Evolutionary conservation across 1,140 invertebrate genomes (phyloP), one percentile per base, ranked within the genome.

Genomic region (Ruditapes philippinarum): DNA sequence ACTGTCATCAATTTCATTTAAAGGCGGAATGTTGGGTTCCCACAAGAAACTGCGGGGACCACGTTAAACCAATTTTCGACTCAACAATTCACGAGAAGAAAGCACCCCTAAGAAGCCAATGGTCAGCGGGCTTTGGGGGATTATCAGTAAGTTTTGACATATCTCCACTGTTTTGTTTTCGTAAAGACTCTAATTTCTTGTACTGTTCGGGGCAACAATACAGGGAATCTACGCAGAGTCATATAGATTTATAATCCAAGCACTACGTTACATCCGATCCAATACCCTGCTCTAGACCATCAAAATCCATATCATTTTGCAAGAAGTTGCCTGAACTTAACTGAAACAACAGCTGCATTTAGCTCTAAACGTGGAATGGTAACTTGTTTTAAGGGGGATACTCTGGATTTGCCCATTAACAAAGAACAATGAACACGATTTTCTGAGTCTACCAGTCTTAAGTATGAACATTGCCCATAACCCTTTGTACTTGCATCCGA

Each of bases 381-480:
- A 1, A 91, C n/a, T 19, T 22, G 60, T 62, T 86, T 82, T 7
- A 83, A 45, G 2, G 91, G n/a, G n/a, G n/a, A n/a, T n/a, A n/a
- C n/a, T n/a, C n/a, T n/a, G 92, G 2, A 70, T 49, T 93, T 94
- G 1, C 54, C 82, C 49, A 91, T 88, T 12, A 91, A n/a, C 9
- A 94, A 73, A 1, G 90, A 51, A 84, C 57, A 89, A 25, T 91
- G 90, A 38, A 89, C 54, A 31, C 86, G 11, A 11, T 65, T 45
- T 1, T 51, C 54, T 12, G 33, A 57, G 33, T 60, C 84, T 3
- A 85, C 45, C 1, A 89, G 54, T n/a, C 91, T 42, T 0, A 94
- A 17, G 73, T 92, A 93, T 19, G 90, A 85, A 22, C 90, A 90
- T 78, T 89, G 79, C 36, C 91, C 91, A 88, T 94, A 92, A 5